These are phyloP conservation scores for Fissipunctia ypsillon DNA, from an alignment of 2,888 invertebrate genomes.

Conservation along the genomic window DNA sequence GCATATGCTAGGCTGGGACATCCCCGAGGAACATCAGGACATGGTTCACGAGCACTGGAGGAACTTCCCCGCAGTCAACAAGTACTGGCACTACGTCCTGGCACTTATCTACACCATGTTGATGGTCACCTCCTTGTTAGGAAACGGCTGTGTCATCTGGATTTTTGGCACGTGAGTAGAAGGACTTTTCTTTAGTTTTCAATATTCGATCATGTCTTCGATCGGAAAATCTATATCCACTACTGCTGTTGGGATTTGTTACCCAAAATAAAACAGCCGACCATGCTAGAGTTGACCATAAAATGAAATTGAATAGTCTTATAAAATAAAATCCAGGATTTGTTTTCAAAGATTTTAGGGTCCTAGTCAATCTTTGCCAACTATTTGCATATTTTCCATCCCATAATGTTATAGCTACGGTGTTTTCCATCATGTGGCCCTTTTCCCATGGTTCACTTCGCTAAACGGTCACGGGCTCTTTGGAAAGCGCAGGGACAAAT, in stretches of 20 bases:
- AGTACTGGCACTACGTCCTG: conserved; percentile 92
- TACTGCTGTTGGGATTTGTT: background rate
- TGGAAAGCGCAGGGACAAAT: conserved; percentile 46
- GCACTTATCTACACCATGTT: conserved; percentile 92
- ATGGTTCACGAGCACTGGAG: conserved; percentile 93
- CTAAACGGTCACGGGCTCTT: conserved; percentile 45
- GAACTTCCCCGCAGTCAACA: conserved; percentile 92
- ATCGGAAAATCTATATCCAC: background rate
- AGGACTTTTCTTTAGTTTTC: too few relatives aligned
- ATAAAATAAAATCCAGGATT: background rate
- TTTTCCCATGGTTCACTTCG: conserved; percentile 60
- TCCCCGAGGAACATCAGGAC: conserved; percentile 92
- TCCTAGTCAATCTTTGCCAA: background rate
- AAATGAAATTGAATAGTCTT: background rate
- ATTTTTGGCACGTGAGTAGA: conserved; percentile 93
- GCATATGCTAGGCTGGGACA: conserved; percentile 92
- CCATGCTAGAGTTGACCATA: background rate
- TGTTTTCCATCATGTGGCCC: conserved; percentile 44
- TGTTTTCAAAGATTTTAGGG: background rate
- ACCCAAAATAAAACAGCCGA: background rate
- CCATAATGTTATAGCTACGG: conserved; percentile 10
- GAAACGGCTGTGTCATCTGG: conserved; percentile 94
- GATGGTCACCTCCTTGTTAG: conserved; percentile 91
- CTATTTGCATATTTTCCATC: conserved; percentile 40
- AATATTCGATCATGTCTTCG: rapidly evolving